phyloP scores from a whole-genome alignment of 2,888 invertebrate genomes.

The Synanthedon andrenaeformis region DNA sequence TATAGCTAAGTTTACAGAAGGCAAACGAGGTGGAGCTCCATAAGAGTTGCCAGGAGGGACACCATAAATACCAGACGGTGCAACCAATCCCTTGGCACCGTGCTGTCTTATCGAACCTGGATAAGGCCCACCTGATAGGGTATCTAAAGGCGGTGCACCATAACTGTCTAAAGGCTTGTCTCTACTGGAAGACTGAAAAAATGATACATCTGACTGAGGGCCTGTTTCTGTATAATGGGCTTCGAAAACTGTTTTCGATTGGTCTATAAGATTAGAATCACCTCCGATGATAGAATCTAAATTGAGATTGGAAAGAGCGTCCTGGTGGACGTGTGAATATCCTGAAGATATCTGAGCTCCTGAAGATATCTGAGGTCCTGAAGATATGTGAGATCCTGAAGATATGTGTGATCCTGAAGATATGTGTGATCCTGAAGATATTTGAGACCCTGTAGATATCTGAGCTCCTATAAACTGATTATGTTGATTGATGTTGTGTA shows the following conservation, averaged over 20 bases:
- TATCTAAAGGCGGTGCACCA: conserved; percentile 54
- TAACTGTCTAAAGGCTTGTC: conserved; percentile 42
- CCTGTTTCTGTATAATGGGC: conserved; percentile 59
- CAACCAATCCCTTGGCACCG: conserved; percentile 65
- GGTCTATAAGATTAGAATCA: conserved; percentile 58
- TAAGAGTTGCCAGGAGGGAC: conserved; percentile 69
- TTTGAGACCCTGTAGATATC: too few species aligned
- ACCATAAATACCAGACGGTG: conserved; percentile 73
- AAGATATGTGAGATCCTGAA: too few species aligned
- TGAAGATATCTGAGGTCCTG: too few species aligned
- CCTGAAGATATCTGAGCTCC: too few species aligned
- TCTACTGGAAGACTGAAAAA: conserved; percentile 5
- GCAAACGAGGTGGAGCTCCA: conserved; percentile 45
- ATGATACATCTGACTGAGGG: conserved; percentile 9
- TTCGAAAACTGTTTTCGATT: conserved; percentile 62
- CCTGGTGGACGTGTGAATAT: conserved; percentile 54
- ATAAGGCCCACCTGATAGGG: conserved; percentile 49
- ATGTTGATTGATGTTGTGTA: conserved; percentile 23
- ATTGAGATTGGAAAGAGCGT: conserved; percentile 52
- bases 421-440: too few species aligned
- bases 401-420: too few species aligned
- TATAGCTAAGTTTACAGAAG: conserved; percentile 40
- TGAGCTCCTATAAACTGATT: conserved; percentile 19
- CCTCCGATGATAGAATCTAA: conserved; percentile 54
- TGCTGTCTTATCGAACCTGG: conserved; percentile 45